Base-by-base conservation (phyloP, 2,113 vertebrate species). In the Isichthys henryi region DNA sequence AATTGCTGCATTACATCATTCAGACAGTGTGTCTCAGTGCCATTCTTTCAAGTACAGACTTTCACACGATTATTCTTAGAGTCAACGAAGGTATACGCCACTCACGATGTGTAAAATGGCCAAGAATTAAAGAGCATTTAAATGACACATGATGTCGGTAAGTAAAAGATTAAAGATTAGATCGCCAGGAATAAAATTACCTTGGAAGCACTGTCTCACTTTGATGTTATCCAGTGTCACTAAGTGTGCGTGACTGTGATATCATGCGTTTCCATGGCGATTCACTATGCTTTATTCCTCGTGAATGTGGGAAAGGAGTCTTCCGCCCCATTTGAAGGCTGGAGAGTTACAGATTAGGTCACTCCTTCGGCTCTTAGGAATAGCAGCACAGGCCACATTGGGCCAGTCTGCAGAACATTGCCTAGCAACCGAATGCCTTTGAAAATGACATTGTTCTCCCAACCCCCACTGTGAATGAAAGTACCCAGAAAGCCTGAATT, bases 361-460 rank as follows among this genome's bases (percentile, higher is more conserved):
- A n/a, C 39, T 48, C 45, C 39, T 45, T 19, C 9, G 19, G 43
- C 82, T 84, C 82, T n/a, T 48, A 45, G 39, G 17, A 84, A 84
- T n/a, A 48, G 39, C 82, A 84, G 74, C 35, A 5, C 45, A 21
- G 27, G 83, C 48, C 83, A 87, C 27, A 53, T 2, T 56, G 11
- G n/a, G 84, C 46, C 48, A 19, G 21, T 86, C 31, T 86, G 48
- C 7, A n/a, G 15, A 53, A 23, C 43, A 8, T 46, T 88, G 56
- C 56, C 87, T 88, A 62, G 87, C 31, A 88, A 88, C 87, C 35
- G 58, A 45, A 88, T 48, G 56, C 56, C 87, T 45, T 11, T 45
- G 35, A 80, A 80, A 80, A 80, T 80, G 74, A 88, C 87, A 45
- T 27, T 21, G 23, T 53, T 66, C 35, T 13, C 48, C 35, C 35